These are phyloP conservation scores for Verasper variegatus DNA, from an alignment of 2,113 vertebrate species.

Conservation along the genomic window DNA sequence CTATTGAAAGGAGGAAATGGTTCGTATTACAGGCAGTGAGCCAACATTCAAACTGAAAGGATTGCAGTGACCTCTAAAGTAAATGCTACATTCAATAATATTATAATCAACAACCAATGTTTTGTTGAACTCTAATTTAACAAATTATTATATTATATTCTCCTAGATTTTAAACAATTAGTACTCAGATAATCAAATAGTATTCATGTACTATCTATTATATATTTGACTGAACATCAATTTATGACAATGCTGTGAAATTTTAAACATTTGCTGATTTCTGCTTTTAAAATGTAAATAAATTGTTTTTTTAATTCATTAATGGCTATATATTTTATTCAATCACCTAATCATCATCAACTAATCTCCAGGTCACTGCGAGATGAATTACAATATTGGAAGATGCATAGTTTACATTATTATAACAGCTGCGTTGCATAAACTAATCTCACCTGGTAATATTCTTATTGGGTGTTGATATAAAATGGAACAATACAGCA, in stretches of 20 bases:
- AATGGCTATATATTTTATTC: neutral
- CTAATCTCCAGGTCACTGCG: neutral
- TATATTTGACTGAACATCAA: no score
- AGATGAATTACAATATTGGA: no score
- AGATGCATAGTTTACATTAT: no score
- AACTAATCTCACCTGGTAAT: no score
- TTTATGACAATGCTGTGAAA: no score
- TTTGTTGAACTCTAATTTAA: neutral
- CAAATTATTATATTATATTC: neutral
- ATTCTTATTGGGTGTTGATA: no score
- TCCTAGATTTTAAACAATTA: neutral
- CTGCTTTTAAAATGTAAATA: no score
- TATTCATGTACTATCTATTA: neutral
- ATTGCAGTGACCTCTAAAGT: neutral
- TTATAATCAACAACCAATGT: neutral
- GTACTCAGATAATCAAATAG: neutral
- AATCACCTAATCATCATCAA: neutral
- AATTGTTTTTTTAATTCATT: no score
- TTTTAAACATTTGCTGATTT: no score
- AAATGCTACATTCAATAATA: neutral
- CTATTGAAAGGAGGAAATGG: slow-evolving; percentile 35
- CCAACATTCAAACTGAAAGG: neutral
- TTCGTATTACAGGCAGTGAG: neutral
- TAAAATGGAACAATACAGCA: no score
- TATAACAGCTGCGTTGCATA: no score